Base-by-base conservation (phyloP, 1,140 invertebrate genomes). In the Limonius californicus region DNA sequence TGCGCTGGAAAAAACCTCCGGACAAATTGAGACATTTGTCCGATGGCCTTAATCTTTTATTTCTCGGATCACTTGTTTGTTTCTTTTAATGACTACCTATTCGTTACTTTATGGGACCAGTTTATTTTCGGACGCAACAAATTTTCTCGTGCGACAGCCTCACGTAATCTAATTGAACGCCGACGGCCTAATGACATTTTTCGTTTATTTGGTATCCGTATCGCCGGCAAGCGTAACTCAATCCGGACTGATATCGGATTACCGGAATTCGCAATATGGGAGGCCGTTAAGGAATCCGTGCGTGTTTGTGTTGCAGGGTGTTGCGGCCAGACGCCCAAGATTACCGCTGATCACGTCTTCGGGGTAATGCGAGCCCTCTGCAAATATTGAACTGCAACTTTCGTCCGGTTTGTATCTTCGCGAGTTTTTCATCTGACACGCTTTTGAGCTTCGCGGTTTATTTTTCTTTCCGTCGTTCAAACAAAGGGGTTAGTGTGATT, bases 251-350 rank as follows among this genome's bases (percentile, higher is more conserved):
- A 72, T 71, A 72, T 73, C 68, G 68, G 70, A 73, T 73, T 73
- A 73, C 72, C 58, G 65, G 70, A 69, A 71, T 73, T 70, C 69
- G 65, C 68, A 69, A 73, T 73, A 71, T 69, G 62, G 66, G 53
- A 57, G 58, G 63, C 61, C 67, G 68, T 71, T 67, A 69, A 69
- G 68, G 69, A 73, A 71, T 73, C 68, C 66, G 70, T 70, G 64
- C 63, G 68, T 73, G 67, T 72, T 69, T 71, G 54, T 68, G 65
- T 70, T 70, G 57, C 64, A 56, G 58, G 39, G 61, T 57, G 65
- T 62, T 55, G 58, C 14, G 53, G 35, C 50, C 54, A 67, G 58
- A 59, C 23, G 57, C 27, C 42, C 55, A 59, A 67, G 65, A 67
- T 67, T 67, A 67, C 19, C 35, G 59, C 58, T n/a, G 23, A 21